Percentiles rank a stretch among this genome's conserved stretches.
Evolutionary conservation across 2,113 vertebrate species (phyloP).

Genomic region (Circaetus gallicus): DNA sequence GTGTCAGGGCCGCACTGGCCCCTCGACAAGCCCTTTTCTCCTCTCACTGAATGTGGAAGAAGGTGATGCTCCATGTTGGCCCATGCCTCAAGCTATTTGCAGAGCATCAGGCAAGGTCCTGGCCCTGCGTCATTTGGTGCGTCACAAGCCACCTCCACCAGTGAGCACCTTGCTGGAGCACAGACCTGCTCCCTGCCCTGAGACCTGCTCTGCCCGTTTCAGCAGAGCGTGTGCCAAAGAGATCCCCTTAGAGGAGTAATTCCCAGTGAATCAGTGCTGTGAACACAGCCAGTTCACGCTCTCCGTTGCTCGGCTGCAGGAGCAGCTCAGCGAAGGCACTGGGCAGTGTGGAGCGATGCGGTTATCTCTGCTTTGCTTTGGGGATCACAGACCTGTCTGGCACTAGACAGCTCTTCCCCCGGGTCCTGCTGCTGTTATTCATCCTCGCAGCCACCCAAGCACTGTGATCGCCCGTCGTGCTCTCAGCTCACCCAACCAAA

Average conservation of each 20-base stretch:
- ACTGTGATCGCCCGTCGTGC: background rate
- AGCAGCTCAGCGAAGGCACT: background rate
- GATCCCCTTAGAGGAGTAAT: rapidly evolving
- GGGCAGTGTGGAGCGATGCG: rapidly evolving
- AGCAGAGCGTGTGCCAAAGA: background rate
- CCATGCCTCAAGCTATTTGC: background rate
- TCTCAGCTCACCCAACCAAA: background rate
- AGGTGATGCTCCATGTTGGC: background rate
- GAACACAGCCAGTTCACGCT: background rate
- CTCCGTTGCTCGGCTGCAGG: rapidly evolving
- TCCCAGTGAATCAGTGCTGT: background rate
- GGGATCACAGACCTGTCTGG: background rate
- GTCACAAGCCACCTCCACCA: background rate
- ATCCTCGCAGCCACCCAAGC: background rate
- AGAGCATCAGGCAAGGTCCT: background rate
- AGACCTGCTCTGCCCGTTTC: background rate
- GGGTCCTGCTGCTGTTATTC: background rate
- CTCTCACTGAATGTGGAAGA: background rate
- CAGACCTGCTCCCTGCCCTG: background rate
- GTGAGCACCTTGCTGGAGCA: background rate
- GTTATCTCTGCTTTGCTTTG: background rate
- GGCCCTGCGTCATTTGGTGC: background rate
- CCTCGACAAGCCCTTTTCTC: background rate
- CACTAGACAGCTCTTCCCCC: background rate
- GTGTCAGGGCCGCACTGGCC: background rate